Conservation (phyloP, 2,888 invertebrate species). For the Stenolophus ochropezus region DNA sequence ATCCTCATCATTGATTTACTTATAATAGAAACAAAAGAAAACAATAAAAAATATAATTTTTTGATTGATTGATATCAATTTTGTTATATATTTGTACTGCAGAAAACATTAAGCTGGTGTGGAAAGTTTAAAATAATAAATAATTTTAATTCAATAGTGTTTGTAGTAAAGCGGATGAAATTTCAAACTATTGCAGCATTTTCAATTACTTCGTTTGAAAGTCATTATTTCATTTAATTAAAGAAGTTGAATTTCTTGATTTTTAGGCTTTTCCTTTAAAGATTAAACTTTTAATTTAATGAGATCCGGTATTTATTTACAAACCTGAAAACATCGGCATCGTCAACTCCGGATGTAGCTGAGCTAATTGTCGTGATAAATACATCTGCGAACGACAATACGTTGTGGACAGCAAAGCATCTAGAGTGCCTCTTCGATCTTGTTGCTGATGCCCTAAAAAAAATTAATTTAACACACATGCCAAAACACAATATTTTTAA, state of each 20-base stretch:
- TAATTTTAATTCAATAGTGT: not conserved
- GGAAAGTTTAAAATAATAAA: too few relatives aligned
- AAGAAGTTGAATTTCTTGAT: slow-evolving; percentile 1
- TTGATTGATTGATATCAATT: too few relatives aligned
- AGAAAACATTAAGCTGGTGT: too few relatives aligned
- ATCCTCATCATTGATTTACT: too few relatives aligned
- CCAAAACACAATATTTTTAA: not conserved
- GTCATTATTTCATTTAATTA: slow-evolving; percentile 21
- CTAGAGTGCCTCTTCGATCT: slow-evolving; percentile 84
- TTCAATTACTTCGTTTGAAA: not conserved
- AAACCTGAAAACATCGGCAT: slow-evolving; percentile 99
- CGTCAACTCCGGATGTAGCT: slow-evolving; percentile 96
- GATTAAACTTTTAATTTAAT: not conserved
- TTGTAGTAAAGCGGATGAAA: slow-evolving; percentile 9
- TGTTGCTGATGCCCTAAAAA: slow-evolving; percentile 64
- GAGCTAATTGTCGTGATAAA: slow-evolving; percentile 93
- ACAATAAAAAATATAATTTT: too few relatives aligned
- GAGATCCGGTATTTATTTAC: slow-evolving; percentile 62
- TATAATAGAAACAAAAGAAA: too few relatives aligned
- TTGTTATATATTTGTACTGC: too few relatives aligned
- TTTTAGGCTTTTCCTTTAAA: not conserved
- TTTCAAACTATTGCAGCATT: not conserved
- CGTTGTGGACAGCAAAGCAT: slow-evolving; percentile 89
- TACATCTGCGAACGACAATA: slow-evolving; percentile 95
- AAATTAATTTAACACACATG: not conserved